phyloP scores from a whole-genome alignment of 2,888 invertebrate species.

The Amphipyra tragopoginis region DNA sequence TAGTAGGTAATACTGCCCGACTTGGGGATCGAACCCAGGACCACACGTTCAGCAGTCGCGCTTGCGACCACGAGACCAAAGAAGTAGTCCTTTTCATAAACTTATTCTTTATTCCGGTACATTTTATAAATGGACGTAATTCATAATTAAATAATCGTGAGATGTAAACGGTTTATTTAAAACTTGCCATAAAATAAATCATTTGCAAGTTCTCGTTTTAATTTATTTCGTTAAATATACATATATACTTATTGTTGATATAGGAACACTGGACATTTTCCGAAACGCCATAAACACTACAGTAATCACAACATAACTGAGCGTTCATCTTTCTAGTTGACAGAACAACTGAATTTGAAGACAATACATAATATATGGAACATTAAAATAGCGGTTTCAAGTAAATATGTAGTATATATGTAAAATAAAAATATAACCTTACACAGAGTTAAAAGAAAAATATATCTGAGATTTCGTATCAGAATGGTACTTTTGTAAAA shows the following conservation, averaged over 20 bases:
- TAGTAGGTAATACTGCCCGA: no score
- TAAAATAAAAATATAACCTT: conserved; percentile 1
- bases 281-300: conserved; percentile 42
- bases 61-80: no score
- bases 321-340: conserved; percentile 39
- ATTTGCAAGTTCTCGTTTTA: conserved; percentile 18
- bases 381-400: conserved; percentile 15
- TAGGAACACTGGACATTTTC: conserved; percentile 38
- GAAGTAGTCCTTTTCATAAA: not conserved
- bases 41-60: no score
- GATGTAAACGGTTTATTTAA: not conserved
- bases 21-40: no score
- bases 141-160: no score
- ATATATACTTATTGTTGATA: conserved; percentile 18
- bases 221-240: conserved; percentile 21
- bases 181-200: conserved; percentile 13
- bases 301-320: conserved; percentile 58
- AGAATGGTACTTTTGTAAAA: conserved; percentile 4
- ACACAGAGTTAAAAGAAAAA: not conserved
- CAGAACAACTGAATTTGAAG: conserved; percentile 25
- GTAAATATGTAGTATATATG: not conserved
- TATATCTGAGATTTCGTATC: conserved; percentile 1
- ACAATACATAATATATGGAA: conserved; percentile 29
- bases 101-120: not conserved
- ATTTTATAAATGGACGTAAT: no score